A percentile compares a stretch with the other conserved stretches of the same genome.
Evolutionary conservation across 2,113 vertebrate species (phyloP).

Genomic region (Condylura cristata): DNA sequence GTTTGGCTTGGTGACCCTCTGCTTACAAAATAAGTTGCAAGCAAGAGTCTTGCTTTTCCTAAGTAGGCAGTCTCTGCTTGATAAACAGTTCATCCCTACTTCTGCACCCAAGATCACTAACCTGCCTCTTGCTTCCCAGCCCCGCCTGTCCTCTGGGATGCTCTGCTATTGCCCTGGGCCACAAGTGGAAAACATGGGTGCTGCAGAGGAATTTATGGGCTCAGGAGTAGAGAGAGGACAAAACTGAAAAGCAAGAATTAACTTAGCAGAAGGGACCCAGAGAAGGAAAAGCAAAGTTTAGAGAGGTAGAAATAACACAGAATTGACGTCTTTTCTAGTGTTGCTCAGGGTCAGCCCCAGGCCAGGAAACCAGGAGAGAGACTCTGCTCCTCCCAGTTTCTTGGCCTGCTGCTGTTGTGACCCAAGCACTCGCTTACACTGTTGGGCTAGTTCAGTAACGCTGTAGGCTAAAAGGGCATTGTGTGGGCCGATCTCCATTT

Average conservation of each 20-base stretch:
- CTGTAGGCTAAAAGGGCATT: not conserved
- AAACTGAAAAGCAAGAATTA: not conserved
- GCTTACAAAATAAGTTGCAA: not conserved
- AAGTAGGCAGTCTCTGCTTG: not conserved
- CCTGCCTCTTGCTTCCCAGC: too few relatives aligned
- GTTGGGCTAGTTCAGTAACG: not conserved
- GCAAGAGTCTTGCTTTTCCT: not conserved
- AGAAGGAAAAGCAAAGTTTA: not conserved
- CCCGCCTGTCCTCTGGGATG: not conserved
- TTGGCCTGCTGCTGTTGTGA: not conserved
- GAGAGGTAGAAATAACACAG: not conserved
- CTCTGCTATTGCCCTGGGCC: not conserved
- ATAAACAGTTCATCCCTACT: not conserved
- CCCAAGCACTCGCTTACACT: not conserved
- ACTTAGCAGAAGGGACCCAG: not conserved
- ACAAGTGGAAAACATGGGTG: not conserved
- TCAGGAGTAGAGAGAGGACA: not conserved
- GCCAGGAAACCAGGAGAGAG: not conserved
- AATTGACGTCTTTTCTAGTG: not conserved
- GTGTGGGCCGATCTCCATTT: not conserved
- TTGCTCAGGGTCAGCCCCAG: not conserved
- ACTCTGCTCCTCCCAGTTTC: not conserved
- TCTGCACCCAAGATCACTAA: not conserved
- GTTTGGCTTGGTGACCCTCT: constrained; percentile 22
- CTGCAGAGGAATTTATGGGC: not conserved